phyloP scores from a whole-genome alignment of 2,888 invertebrate genomes.

The Tinea pellionella region DNA sequence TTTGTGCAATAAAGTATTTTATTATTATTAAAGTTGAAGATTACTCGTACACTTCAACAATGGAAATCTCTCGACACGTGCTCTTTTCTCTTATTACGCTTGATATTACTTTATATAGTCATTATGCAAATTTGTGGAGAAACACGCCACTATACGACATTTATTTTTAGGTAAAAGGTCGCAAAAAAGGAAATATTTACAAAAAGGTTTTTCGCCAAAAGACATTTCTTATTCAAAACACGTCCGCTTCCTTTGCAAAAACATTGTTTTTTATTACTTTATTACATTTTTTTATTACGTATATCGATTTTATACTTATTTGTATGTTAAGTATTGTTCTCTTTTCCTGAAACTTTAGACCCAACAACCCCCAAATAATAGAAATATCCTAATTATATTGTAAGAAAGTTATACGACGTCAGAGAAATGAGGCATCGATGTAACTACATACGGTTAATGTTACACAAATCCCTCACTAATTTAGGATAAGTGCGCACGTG shows the following conservation, averaged over 20 bases:
- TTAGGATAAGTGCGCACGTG: constrained; percentile 57
- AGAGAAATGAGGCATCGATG: not conserved
- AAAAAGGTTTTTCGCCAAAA: constrained; percentile 14
- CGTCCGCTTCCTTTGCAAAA: constrained; percentile 15
- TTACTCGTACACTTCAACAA: not conserved
- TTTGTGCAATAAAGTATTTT: no score
- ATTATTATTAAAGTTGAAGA: no score
- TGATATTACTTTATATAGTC: constrained; percentile 4
- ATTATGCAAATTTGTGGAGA: not conserved
- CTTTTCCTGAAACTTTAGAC: not conserved
- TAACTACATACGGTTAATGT: not conserved
- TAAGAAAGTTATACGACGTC: no score
- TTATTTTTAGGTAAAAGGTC: constrained; percentile 14
- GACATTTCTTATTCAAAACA: constrained; percentile 15
- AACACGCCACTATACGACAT: constrained; percentile 7
- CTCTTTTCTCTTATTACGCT: not conserved
- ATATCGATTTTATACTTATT: not conserved
- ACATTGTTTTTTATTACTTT: constrained; percentile 13
- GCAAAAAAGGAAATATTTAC: constrained; percentile 15
- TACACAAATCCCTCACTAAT: constrained; percentile 36
- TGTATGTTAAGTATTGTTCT: not conserved
- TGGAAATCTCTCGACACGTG: not conserved
- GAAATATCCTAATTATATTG: no score
- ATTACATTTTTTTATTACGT: constrained; percentile 11
- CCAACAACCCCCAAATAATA: no score